Evolutionary conservation across 2,888 invertebrate species (phyloP), one percentile per base, ranked within the genome.

Genomic region (Amaurobius ferox): DNA sequence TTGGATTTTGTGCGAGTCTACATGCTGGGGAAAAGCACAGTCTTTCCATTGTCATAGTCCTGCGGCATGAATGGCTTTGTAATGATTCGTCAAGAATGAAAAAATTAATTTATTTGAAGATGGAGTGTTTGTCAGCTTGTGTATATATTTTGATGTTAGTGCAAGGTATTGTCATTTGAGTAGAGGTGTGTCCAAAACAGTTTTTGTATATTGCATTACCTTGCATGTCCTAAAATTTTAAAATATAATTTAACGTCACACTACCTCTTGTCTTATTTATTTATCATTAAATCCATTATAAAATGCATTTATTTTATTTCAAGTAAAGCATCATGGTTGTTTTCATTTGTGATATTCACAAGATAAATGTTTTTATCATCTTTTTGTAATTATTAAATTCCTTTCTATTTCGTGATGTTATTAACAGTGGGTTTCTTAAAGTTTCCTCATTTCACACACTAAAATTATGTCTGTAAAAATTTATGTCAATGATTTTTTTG

Each of bases 261-360:
- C 80, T 80, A 87, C 80, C 80, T 87, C 78, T 87, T 87, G 87
- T 87, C 73, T 66, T 86, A 86, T 86, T 80, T 79, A 86, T 86
- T 80, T 86, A 30, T 79, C 79, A 79, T 86, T 19, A 72, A 44
- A 73, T 23, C n/a, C 68, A 76, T 67, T 77, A 26, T 16, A 28
- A 79, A 86, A 79, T 86, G 86, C 86, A 86, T 86, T 86, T 86
- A 86, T 79, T 86, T 83, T 78, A 68, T 73, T 64, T 19, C 61
- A 64, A 77, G 64, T 44, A 67, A 66, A 68, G 67, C 71, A 70
- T 83, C 74, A 76, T 44, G 55, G 68, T 61, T 74, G 72, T 79
- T 79, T 55, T 79, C 71, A 80, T 74, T 79, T 76, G 76, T 81
- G 74, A 68, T 74, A 76, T 76, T 76, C 74, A 62, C 64, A 76